Evolutionary conservation across 1,140 invertebrate species (phyloP).

Genomic region (Pogonognathellus flavescens): DNA sequence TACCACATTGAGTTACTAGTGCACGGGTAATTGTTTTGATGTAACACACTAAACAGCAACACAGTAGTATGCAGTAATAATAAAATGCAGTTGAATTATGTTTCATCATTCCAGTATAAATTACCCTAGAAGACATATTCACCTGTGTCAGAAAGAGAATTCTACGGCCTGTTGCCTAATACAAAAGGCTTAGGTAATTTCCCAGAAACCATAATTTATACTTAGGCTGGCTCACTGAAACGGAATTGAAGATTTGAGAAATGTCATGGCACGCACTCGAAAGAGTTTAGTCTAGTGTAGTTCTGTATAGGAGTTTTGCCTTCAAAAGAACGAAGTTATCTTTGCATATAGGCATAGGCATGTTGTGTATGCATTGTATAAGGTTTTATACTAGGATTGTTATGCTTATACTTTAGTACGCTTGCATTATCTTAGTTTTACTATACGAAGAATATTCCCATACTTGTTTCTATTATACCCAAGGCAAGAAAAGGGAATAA

Average conservation of each 20-base stretch:
- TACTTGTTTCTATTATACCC: neutral
- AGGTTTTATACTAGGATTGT: no score
- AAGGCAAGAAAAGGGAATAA: constrained; percentile 9
- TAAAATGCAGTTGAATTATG: constrained; percentile 11
- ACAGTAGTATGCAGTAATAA: constrained; percentile 4
- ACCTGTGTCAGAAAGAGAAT: constrained; percentile 38
- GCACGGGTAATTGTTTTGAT: constrained; percentile 29
- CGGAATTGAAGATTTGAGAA: constrained; percentile 54
- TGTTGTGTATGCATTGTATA: no score
- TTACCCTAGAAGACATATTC: constrained; percentile 29
- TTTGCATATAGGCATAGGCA: no score
- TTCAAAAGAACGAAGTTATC: neutral
- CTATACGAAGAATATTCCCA: no score
- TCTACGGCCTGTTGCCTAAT: constrained; percentile 32
- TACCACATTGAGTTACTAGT: constrained; percentile 14
- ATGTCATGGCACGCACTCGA: constrained; percentile 47
- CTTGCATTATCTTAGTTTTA: no score
- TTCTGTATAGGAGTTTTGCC: neutral
- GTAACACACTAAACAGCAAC: constrained; percentile 10
- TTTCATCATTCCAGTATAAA: constrained; percentile 39
- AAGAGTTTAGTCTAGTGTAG: constrained; percentile 38
- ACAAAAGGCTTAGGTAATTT: constrained; percentile 47
- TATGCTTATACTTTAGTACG: no score
- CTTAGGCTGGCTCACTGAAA: constrained; percentile 49
- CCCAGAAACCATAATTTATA: constrained; percentile 53